Conservation (phyloP, 2,797 vertebrate species). For the Gymnoscopelus microlampas region DNA sequence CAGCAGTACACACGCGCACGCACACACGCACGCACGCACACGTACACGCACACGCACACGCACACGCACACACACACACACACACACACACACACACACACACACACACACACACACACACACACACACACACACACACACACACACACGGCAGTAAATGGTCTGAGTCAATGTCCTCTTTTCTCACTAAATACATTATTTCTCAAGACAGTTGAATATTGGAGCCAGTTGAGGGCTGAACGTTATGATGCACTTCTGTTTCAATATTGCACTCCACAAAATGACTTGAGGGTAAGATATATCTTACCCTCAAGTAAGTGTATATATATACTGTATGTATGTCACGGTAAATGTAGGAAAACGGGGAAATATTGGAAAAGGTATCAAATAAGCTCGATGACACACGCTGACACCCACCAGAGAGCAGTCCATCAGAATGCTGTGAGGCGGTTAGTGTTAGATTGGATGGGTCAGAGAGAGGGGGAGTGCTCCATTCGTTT, state of each 20-base stretch:
- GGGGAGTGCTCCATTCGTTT: too few species aligned
- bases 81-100: conserved; percentile 13
- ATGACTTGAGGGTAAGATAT: background rate
- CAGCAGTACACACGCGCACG: conserved; percentile 42
- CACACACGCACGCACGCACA: too few species aligned
- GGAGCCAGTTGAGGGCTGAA: conserved; percentile 47
- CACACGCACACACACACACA: background rate
- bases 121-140: conserved; percentile 21
- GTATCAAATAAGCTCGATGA: too few species aligned
- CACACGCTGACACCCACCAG: too few species aligned
- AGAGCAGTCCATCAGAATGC: too few species aligned
- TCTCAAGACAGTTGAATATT: conserved; percentile 42
- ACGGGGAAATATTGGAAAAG: too few species aligned
- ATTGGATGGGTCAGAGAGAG: too few species aligned
- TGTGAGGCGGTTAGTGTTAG: too few species aligned
- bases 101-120: conserved; percentile 5
- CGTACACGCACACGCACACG: background rate
- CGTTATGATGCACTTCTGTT: conserved; percentile 37
- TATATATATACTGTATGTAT: too few species aligned
- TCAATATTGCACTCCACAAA: conserved; percentile 27
- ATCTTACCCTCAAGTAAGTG: too few species aligned
- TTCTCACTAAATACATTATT: conserved; percentile 43
- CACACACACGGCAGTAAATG: conserved; percentile 4
- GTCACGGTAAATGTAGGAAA: too few species aligned
- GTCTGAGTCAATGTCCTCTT: conserved; percentile 42